Base-by-base conservation (phyloP, 2,888 invertebrate species). In the Cryptus viduatorius region DNA sequence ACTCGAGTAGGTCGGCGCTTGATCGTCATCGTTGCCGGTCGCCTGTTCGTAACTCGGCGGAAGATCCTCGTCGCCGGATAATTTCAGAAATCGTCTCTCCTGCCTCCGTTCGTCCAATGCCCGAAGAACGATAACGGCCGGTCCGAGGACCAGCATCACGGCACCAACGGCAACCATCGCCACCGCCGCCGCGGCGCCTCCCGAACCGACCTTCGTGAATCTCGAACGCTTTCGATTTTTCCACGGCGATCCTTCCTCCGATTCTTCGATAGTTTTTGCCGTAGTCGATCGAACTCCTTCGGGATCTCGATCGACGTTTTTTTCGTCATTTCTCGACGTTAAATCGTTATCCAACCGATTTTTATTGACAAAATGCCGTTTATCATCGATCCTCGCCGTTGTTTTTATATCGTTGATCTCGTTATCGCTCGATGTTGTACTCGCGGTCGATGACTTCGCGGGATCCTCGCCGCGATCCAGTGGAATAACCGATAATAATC, bases 1-100 rank as follows among this genome's bases (percentile, higher is more conserved):
- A 3, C 91, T 90, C 16, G 92, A 92, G 67, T 92, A 92, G 65
- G 90, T 90, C 5, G 92, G 92, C 4, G 90, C 91, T 78, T 90
- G 89, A 42, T 90, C 91, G 88, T 89, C 90, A 14, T 89, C 78
- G 12, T 31, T 7, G 8, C 80, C 71, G 3, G 90, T 90, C 0
- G 89, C 92, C 82, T 92, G 89, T 31, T 92, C 92, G 84, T 92
- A 92, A n/a, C 88, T 89, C 1, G 92, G 92, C 0, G 92, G 92
- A n/a, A 87, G 84, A 65, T 91, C 91, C 14, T 89, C 88, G 46
- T 86, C 87, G 5, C 77, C 86, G 7, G 88, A 88, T 14, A 89
- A 76, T 78, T 90, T 91, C 4, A 88, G 81, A 31, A 88, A 88
- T 77, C 89, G 87, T 77, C 89, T 75, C 37, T 90, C 89, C 80